These are phyloP conservation scores for Gorsachius magnificus DNA, from an alignment of 2,797 vertebrate genomes.

Conservation along the genomic window DNA sequence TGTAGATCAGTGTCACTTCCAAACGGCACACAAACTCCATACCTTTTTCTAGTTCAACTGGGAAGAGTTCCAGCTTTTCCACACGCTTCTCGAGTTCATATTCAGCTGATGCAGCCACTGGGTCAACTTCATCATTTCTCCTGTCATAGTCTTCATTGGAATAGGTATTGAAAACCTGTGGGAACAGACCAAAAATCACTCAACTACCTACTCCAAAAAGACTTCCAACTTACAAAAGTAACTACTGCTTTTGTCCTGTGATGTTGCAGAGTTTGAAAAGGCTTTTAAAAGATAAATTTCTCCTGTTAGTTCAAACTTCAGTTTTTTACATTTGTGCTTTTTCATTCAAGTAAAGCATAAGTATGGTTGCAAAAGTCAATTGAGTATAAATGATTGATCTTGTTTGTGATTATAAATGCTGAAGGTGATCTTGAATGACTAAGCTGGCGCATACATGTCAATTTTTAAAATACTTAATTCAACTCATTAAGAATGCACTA, in stretches of 20 bases:
- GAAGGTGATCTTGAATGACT: neutral
- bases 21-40: neutral
- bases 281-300: neutral
- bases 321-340: neutral
- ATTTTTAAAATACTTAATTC: neutral
- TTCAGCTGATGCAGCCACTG: conserved; percentile 95
- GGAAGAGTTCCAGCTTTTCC: conserved; percentile 97
- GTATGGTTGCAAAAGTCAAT: neutral
- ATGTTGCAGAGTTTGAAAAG: neutral
- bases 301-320: neutral
- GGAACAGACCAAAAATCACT: conserved; percentile 1
- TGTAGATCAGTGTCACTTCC: neutral
- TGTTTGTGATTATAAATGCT: neutral
- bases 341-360: neutral
- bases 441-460: neutral
- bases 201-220: neutral
- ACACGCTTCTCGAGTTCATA: conserved; percentile 99
- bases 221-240: neutral
- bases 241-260: neutral
- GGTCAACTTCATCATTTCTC: conserved; percentile 96
- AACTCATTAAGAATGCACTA: neutral
- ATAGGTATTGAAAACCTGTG: conserved; percentile 96
- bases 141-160: conserved; percentile 98
- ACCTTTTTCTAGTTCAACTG: conserved; percentile 98
- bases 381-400: neutral